These are phyloP conservation scores for Pardalotus punctatus DNA, from an alignment of 2,113 vertebrate genomes.

Conservation along the genomic window DNA sequence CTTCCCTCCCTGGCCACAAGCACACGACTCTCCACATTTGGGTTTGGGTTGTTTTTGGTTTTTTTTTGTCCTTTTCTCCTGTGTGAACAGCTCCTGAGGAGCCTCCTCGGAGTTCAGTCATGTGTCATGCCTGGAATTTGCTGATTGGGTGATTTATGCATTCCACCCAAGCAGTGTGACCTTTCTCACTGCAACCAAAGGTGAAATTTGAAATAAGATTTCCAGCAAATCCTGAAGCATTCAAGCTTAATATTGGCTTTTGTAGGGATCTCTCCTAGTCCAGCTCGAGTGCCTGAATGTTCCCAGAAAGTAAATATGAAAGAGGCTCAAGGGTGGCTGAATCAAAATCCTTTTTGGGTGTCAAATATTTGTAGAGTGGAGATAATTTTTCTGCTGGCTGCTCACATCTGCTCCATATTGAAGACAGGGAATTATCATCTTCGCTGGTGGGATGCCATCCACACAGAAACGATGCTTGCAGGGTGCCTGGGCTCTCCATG, in stretches of 20 bases:
- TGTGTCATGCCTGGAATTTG: neutral
- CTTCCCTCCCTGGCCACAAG: neutral
- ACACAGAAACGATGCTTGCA: neutral
- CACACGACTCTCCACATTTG: neutral
- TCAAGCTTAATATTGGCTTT: constrained; percentile 51
- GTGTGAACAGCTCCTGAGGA: neutral
- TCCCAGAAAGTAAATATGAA: constrained; percentile 40
- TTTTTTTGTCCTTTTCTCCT: constrained; percentile 11
- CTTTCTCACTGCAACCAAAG: constrained; percentile 39
- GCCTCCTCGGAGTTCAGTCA: neutral
- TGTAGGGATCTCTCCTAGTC: constrained; percentile 5
- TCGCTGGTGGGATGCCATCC: constrained; percentile 6
- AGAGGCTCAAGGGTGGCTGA: constrained; percentile 2
- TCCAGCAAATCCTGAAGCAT: constrained; percentile 42
- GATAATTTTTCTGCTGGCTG: neutral
- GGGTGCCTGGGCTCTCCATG: constrained; percentile 15
- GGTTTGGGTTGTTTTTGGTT: neutral
- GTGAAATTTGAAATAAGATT: constrained; percentile 59
- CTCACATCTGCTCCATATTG: constrained; percentile 20
- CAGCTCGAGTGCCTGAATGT: neutral
- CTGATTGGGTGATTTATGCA: constrained; percentile 48
- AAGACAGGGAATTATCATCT: neutral
- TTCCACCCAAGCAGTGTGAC: neutral
- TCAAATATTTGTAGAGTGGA: constrained; percentile 31
- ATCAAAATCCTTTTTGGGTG: constrained; percentile 21